These are phyloP conservation scores for Neolamprologus tretocephalus DNA, from an alignment of 2,113 vertebrate species.

Conservation along the genomic window DNA sequence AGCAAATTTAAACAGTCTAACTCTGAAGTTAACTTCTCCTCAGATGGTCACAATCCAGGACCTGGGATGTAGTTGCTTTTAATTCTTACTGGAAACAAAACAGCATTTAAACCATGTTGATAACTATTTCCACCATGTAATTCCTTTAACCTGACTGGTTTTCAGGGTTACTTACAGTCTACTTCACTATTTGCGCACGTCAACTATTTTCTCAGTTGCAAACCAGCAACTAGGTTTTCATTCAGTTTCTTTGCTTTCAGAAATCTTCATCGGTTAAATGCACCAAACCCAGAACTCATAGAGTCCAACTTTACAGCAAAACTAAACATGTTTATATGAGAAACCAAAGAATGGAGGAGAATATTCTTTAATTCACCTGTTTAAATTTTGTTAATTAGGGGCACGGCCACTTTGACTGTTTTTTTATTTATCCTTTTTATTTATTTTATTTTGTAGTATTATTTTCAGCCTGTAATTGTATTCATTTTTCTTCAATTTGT, in stretches of 20 bases:
- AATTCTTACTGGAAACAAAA: not conserved
- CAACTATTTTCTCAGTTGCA: not conserved
- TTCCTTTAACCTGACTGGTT: not conserved
- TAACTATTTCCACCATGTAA: not conserved
- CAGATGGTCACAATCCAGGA: not conserved
- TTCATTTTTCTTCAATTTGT: not conserved
- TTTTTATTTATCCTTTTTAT: not conserved
- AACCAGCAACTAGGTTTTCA: not conserved
- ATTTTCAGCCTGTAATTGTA: not conserved
- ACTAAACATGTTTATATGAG: not conserved
- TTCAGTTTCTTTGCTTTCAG: not conserved
- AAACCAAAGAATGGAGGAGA: not conserved
- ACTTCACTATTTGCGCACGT: not conserved
- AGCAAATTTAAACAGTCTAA: not conserved
- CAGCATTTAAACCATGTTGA: not conserved
- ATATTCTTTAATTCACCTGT: not conserved
- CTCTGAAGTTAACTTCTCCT: not conserved
- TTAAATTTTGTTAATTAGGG: not conserved
- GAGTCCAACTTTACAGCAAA: not conserved
- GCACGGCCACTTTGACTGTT: not conserved
- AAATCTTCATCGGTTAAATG: not conserved
- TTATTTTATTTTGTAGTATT: not conserved
- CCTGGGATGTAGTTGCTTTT: not conserved
- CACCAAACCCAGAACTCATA: not conserved
- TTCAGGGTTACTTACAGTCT: not conserved